Evolutionary conservation across 2,888 invertebrate genomes (phyloP), one percentile per base, ranked within the genome.

Genomic region (Byasa hedistus): DNA sequence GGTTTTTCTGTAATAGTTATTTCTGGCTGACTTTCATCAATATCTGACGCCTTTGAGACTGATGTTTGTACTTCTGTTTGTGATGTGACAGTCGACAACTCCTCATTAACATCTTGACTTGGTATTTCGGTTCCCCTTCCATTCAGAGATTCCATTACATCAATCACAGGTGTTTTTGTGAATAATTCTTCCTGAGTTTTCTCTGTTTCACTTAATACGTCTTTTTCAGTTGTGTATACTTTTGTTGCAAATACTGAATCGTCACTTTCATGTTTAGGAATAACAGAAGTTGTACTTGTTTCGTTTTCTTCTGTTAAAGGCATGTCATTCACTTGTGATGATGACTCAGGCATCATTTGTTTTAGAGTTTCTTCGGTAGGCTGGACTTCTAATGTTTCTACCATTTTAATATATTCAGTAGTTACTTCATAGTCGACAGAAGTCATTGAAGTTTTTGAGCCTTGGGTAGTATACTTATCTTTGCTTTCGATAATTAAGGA

Each of bases 41-140:
- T 39, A 48, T 32, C 57, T 22, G 52, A 51, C 12, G 21, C 44
- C 3, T 54, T 22, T 54, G 51, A 21, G 8, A 15, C 32, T 19
- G 55, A 19, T 27, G n/a, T 44, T 17, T 64, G 22, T 52, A 44
- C 22, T 51, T 60, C 23, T 27, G 24, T 24, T 19, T 59, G 58
- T 2, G 51, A 22, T 8, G 27, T 10, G 5, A 48, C 56, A 36
- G 56, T 58, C 44, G 39, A 57, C 32, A 44, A 27, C 24, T 59
- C 59, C 21, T 58, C 55, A 0, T 57, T 51, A 19, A 27, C 48
- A 63, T 51, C 24, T 27, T 22, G 56, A 23, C 10, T 44, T 23
- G 64, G 58, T 24, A 44, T 21, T 63, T 64, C 68, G 10, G 69
- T 69, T 52, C 39, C 66, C 21, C 60, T 60, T 52, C 67, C 67